Evolutionary conservation across 1,140 invertebrate species (phyloP).

Genomic region (Drosophila triauraria): DNA sequence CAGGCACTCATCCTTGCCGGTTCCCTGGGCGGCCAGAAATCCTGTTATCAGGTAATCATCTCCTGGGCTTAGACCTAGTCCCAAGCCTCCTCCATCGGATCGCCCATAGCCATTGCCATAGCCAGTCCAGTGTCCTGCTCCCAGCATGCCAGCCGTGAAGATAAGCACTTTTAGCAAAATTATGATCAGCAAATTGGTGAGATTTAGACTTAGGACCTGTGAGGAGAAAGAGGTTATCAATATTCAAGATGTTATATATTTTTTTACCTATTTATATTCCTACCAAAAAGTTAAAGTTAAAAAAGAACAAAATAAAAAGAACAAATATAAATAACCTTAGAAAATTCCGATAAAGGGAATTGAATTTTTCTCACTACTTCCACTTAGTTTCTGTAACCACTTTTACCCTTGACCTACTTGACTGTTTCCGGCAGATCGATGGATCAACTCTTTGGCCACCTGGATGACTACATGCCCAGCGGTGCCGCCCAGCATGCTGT

Average conservation of each 20-base stretch:
- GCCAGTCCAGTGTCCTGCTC: slow-evolving; percentile 88
- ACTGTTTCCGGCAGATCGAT: slow-evolving; percentile 88
- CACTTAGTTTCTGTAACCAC: slow-evolving; percentile 3
- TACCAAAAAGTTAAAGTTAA: not conserved
- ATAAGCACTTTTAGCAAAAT: slow-evolving; percentile 93
- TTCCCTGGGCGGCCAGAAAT: slow-evolving; percentile 89
- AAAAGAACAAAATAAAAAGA: too few relatives aligned
- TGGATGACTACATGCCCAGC: slow-evolving; percentile 87
- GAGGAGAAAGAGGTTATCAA: not conserved
- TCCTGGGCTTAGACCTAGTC: slow-evolving; percentile 87
- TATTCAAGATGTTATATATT: too few relatives aligned
- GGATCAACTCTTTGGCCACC: slow-evolving; percentile 89
- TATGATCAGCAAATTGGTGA: slow-evolving; percentile 92
- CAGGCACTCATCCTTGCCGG: slow-evolving; percentile 89
- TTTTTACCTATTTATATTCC: too few relatives aligned
- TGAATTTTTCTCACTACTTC: too few relatives aligned
- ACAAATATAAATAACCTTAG: too few relatives aligned
- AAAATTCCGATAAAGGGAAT: too few relatives aligned
- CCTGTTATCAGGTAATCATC: slow-evolving; percentile 89
- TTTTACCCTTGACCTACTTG: slow-evolving; percentile 84
- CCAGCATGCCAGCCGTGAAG: slow-evolving; percentile 91
- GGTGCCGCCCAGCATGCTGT: slow-evolving; percentile 86
- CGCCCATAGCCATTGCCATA: slow-evolving; percentile 86
- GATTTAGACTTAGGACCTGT: slow-evolving; percentile 91
- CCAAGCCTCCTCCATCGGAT: slow-evolving; percentile 75